These are phyloP conservation scores for Thaleichthys pacificus DNA, from an alignment of 2,797 vertebrate species.

Conservation along the genomic window DNA sequence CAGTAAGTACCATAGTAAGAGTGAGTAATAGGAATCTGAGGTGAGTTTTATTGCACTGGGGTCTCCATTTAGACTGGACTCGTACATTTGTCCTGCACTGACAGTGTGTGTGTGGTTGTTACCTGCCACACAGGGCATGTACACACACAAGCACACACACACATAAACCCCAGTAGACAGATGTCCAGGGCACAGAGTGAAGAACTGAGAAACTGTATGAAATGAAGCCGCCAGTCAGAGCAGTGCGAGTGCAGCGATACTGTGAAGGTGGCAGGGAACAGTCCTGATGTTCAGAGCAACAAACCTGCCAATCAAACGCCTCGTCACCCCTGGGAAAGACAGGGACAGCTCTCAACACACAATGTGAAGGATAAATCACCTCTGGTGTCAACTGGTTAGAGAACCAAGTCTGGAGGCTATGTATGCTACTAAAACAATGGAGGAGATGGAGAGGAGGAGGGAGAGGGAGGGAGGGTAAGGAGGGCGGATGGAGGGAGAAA, in stretches of 20 bases:
- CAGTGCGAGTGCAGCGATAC: background rate
- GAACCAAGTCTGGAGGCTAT: no score
- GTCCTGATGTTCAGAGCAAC: no score
- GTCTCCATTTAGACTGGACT: conserved; percentile 5
- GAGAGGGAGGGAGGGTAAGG: background rate
- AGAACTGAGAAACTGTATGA: background rate
- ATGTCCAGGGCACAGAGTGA: background rate
- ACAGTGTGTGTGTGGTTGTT: background rate
- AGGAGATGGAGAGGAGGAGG: background rate
- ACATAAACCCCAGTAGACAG: background rate
- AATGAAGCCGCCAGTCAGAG: background rate
- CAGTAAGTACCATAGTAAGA: background rate
- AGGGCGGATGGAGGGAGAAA: background rate
- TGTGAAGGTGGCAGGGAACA: background rate
- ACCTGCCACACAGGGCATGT: background rate
- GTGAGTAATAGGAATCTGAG: background rate
- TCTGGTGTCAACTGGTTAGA: no score
- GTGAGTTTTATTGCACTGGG: background rate
- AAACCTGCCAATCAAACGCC: background rate
- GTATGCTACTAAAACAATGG: no score
- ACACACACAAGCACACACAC: background rate
- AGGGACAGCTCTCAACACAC: no score
- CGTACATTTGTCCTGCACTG: background rate
- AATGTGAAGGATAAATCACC: no score
- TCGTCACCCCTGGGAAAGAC: no score